These are phyloP conservation scores for Mungos mungo DNA, from an alignment of 2,113 vertebrate genomes.

Conservation along the genomic window DNA sequence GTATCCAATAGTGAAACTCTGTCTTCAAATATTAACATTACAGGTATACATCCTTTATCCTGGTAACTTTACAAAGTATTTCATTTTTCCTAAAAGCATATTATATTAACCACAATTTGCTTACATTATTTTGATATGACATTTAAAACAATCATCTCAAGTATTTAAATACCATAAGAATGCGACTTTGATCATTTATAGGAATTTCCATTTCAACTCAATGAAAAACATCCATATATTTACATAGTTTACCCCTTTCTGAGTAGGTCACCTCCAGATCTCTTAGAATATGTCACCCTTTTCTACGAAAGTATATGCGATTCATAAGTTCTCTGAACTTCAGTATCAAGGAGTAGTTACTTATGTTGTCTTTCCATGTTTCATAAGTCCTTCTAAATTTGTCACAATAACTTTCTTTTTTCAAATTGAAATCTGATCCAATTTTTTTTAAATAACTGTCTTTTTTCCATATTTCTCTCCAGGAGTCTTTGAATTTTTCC, in stretches of 20 bases:
- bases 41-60: not conserved
- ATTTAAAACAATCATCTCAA: not conserved
- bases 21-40: not conserved
- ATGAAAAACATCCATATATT: not conserved
- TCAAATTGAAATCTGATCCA: constrained; percentile 35
- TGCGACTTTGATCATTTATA: not conserved
- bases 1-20: not conserved
- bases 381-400: constrained; percentile 29
- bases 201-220: not conserved
- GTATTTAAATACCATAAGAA: not conserved
- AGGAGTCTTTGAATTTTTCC: constrained; percentile 81
- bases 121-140: constrained; percentile 37
- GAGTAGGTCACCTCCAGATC: not conserved
- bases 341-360: constrained; percentile 79
- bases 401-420: constrained; percentile 43
- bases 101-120: not conserved
- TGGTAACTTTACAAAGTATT: not conserved
- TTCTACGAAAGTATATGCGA: constrained; percentile 68
- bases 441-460: not conserved
- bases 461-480: constrained; percentile 70
- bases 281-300: constrained; percentile 18
- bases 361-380: constrained; percentile 68
- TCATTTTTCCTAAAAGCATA: not conserved
- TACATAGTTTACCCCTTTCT: not conserved
- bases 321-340: constrained; percentile 84